Evolutionary conservation across 2,888 invertebrate species (phyloP).

Genomic region (Metalampra italica): DNA sequence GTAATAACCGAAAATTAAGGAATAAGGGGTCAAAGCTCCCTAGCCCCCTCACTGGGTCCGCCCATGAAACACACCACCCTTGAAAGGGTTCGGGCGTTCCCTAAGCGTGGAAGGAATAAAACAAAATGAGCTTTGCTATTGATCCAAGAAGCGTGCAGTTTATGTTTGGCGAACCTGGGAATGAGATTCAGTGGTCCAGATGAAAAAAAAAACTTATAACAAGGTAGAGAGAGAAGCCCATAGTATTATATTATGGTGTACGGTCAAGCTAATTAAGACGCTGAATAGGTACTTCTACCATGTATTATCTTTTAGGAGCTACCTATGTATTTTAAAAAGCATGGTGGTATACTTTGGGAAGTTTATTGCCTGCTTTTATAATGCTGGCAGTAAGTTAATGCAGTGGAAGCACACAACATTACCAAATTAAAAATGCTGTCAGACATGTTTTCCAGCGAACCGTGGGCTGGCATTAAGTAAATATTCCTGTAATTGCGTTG

Average conservation of each 20-base stretch:
- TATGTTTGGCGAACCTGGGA: conserved; percentile 44
- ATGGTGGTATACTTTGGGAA: background rate
- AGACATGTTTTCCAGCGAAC: conserved; percentile 42
- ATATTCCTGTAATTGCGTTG: conserved; percentile 69
- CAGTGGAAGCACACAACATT: conserved; percentile 18
- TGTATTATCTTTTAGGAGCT: too few relatives aligned
- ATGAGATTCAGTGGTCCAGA: conserved; percentile 22
- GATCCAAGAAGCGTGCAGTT: conserved; percentile 54
- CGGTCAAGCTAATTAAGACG: too few relatives aligned
- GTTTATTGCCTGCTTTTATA: conserved; percentile 20
- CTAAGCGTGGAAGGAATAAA: conserved; percentile 58
- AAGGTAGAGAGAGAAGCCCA: too few relatives aligned
- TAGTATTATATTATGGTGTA: too few relatives aligned
- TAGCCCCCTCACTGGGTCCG: too few relatives aligned
- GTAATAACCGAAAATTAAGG: too few relatives aligned
- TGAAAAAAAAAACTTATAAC: conserved; percentile 5
- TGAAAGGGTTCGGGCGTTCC: conserved; percentile 61
- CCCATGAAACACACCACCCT: conserved; percentile 26
- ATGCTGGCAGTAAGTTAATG: conserved; percentile 18
- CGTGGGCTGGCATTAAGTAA: conserved; percentile 53
- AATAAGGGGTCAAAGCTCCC: too few relatives aligned
- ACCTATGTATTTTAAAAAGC: background rate
- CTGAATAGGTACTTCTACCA: too few relatives aligned
- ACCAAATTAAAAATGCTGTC: conserved; percentile 43
- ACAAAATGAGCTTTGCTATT: conserved; percentile 66